Evolutionary conservation across 2,113 vertebrate species (phyloP), one percentile per base, ranked within the genome.

Genomic region (Dicerorhinus sumatrensis): DNA sequence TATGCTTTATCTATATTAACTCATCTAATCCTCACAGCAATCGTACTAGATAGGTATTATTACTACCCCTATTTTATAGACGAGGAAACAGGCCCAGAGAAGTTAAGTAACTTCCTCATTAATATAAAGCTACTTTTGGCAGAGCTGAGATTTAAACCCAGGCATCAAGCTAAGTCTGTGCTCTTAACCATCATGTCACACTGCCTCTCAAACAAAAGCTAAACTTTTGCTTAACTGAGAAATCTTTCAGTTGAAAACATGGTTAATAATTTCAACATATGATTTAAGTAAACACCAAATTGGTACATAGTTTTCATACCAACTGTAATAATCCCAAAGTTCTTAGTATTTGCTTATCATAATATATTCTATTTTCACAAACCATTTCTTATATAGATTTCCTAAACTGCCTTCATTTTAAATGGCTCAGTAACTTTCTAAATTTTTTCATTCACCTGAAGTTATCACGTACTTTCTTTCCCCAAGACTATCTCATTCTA

Each of bases 311-410:
- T 98, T 98, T 98, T 96, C 98, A 98, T 94, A 98, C 79, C 97
- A 98, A 91, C 62, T 85, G 21, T 5, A 95, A 87, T 86, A 98
- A 98, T 97, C 91, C 90, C 97, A 29, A 63, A 25, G 73, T 97
- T 98, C 80, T 96, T 92, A 96, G 98, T 98, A 99, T 98, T 97
- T 98, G 98, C 62, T 98, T 98, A 97, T 95, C 95, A 96, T 98
- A 98, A 97, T 97, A 98, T 95, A 94, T 88, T 98, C 93, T 93
- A 96, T 97, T 97, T 96, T 98, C 97, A 97, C 97, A 96, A 97
- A 75, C 95, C 95, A 93, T 88, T 97, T 97, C 98, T 94, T 93
- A 98, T 62, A 94, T 75, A 93, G 96, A 93, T 97, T 97, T 97
- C 95, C 97, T 98, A 98, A 91, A 98, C 62, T 96, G 51, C 48